Base-by-base conservation (phyloP, 2,113 vertebrate species). In the Lasiurus borealis region DNA sequence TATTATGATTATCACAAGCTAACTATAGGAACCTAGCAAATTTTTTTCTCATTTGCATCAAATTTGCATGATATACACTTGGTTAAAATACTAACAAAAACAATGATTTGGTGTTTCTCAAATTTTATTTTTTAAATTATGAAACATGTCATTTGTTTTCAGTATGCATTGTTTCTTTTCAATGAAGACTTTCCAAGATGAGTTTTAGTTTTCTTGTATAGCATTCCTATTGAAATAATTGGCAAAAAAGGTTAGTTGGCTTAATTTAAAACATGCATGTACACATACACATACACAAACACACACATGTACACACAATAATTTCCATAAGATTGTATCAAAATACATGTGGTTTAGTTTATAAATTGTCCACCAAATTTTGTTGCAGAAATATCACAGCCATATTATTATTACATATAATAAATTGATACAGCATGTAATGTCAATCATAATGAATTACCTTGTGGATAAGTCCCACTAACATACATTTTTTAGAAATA, bases 401-500 rank as follows among this genome's bases (percentile, higher is more conserved):
- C 83, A 36, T 91, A 40, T 27, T 44, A 78, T 88, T 72, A 13
- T 11, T 93, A 29, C 62, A 48, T 29, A 75, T 46, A 2, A 87
- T 59, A 8, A 57, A 54, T 4, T 54, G n/a, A 85, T 48, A 29
- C 5, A 46, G 15, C 12, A 72, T n/a, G 25, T 72, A 93, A 31
- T 71, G 57, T 66, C 52, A 83, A 46, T 93, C 44, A 85, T 21
- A 76, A n/a, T 85, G 40, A 87, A 64, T 52, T 86, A 6, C 19
- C 10, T 89, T 82, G 8, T 90, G 13, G 15, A 12, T 84, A 52
- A 88, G 14, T 72, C 6, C 29, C 69, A 73, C 29, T 88, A 66
- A 88, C 13, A 69, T 46, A 54, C 5, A 46, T 83, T 93, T 94
- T 91, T 77, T 62, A 93, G 34, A 93, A 96, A 91, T 76, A 94